Evolutionary conservation across 2,888 invertebrate species (phyloP), one percentile per base, ranked within the genome.

Genomic region (Drosophila peninsularis): DNA sequence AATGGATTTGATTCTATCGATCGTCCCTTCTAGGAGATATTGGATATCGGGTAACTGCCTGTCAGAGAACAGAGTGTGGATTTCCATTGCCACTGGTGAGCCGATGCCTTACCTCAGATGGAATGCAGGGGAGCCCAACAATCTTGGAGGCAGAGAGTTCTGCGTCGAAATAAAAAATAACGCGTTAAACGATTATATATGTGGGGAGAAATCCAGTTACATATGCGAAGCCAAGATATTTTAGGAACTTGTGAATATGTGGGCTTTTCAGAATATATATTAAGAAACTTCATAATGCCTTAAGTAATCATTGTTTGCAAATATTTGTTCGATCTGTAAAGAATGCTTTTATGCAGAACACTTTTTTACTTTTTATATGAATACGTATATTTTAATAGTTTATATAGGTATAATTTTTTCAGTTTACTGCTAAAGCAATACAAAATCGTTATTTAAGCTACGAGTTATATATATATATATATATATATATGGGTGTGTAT

Each of bases 341-440:
- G 47, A 17, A 6, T 17, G 3, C 6, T 1, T 11, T 11, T 11
- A 17, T 10, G 0, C 6, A 34, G 0, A 7, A 49, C 0, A 19
- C 19, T 5, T 34, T 5, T 17, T 36, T n/a, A n/a, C 3, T 21
- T 21, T 60, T 73, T 50, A 3, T 69, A 74, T 62, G 61, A 62
- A 65, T 76, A 70, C 54, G 56, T 74, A 62, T 63, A 71, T 78
- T 61, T 47, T 55, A 55, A 60, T 65, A 17, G 49, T 69, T 71
- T 55, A 56, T 67, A 71, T 82, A 56, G 64, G 45, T 64, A 50
- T 62, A 42, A 44, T 73, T 54, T 50, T 61, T 67, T 70, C 65
- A 53, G 27, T 63, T 81, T 70, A 78, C 62, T 58, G 62, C 75
- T 88, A 88, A 82, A 79, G 79, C 82, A 76, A 74, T 83, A 83